Percentiles rank a stretch among this genome's conserved stretches.
Evolutionary conservation across 2,113 vertebrate species (phyloP).

Genomic region (Leptobrachium leishanense): DNA sequence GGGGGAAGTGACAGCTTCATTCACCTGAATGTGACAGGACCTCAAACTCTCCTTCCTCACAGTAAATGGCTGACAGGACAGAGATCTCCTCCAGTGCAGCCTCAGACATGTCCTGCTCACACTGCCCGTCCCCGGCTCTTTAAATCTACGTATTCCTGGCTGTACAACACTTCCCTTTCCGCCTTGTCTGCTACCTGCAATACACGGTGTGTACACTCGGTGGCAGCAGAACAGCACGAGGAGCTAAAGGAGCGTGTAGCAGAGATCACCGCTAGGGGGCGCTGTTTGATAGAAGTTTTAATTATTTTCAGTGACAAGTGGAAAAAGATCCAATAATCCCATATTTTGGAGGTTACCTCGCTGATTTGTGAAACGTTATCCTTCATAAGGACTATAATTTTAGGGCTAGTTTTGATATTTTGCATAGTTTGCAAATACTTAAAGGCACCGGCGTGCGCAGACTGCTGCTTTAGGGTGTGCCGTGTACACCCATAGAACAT

Average conservation of each 20-base stretch:
- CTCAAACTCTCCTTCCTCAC: slow-evolving; percentile 69
- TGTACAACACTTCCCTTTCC: slow-evolving; percentile 21
- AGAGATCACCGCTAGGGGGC: not conserved
- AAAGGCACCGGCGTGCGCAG: no score
- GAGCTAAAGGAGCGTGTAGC: not conserved
- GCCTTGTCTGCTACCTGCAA: not conserved
- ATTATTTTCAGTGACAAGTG: no score
- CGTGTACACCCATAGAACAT: no score
- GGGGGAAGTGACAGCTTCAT: not conserved
- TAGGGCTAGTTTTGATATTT: no score
- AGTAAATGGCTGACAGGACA: slow-evolving; percentile 75
- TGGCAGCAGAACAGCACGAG: not conserved
- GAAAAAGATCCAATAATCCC: no score
- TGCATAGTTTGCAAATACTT: no score
- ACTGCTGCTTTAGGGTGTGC: no score
- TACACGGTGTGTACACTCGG: not conserved
- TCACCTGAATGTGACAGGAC: slow-evolving; percentile 76
- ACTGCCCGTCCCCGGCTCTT: not conserved
- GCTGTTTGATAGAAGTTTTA: not conserved
- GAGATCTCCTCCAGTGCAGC: slow-evolving; percentile 67
- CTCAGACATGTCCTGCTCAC: slow-evolving; percentile 59
- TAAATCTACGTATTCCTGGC: not conserved
- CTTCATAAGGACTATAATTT: no score
- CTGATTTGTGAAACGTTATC: no score
- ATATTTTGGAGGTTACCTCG: no score